Evolutionary conservation across 2,113 vertebrate species (phyloP).

Genomic region (Semnornis frantzii): DNA sequence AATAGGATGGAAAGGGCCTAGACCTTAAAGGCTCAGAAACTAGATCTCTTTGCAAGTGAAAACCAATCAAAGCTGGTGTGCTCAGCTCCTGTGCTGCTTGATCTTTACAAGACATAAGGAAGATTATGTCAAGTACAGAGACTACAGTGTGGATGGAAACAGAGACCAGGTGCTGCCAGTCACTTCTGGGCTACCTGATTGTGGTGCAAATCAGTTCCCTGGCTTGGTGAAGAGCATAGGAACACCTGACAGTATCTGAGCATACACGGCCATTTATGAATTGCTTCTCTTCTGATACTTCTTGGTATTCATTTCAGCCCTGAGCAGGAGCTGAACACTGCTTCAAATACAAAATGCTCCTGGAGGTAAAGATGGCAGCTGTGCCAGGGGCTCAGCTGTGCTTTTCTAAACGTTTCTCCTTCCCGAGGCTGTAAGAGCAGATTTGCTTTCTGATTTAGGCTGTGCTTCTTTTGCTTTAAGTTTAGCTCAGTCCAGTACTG

Average conservation of each 20-base stretch:
- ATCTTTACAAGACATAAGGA: background rate
- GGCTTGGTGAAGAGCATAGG: background rate
- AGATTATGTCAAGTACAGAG: background rate
- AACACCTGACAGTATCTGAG: background rate
- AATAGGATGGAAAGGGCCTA: background rate
- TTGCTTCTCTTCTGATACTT: background rate
- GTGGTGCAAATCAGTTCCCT: background rate
- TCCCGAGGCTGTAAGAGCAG: background rate
- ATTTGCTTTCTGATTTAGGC: background rate
- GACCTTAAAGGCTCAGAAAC: fast-evolving
- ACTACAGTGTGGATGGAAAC: background rate
- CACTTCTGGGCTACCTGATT: background rate
- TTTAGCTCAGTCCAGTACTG: background rate
- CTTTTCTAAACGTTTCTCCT: background rate
- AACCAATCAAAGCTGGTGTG: background rate
- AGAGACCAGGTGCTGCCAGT: background rate
- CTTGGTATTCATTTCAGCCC: background rate
- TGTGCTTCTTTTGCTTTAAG: background rate
- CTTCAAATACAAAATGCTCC: background rate
- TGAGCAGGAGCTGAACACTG: background rate
- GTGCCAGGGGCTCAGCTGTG: background rate
- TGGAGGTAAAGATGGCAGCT: background rate
- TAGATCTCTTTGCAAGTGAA: background rate
- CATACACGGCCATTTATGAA: background rate
- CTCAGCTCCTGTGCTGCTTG: background rate